phyloP scores from a whole-genome alignment of 2,797 vertebrate genomes.

The Tapirus indicus region DNA sequence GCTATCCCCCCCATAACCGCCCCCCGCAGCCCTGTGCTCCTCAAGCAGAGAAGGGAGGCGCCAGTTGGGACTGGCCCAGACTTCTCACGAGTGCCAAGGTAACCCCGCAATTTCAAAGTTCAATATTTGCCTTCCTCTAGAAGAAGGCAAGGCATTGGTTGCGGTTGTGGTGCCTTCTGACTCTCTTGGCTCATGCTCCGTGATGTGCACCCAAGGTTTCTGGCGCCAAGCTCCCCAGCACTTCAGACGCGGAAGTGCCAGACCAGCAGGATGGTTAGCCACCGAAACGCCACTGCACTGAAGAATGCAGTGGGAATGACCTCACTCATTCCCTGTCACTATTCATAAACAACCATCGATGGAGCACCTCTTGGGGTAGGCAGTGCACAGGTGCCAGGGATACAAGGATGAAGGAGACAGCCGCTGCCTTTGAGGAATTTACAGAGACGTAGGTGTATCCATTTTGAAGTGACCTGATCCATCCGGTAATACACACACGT shows the following conservation, averaged over 20 bases:
- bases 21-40: background rate
- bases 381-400: background rate
- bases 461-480: background rate
- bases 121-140: constrained; percentile 68
- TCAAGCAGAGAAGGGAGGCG: background rate
- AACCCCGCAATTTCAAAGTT: constrained; percentile 61
- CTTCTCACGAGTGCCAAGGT: constrained; percentile 2
- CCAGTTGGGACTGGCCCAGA: background rate
- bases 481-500: background rate
- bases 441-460: background rate
- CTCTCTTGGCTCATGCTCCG: background rate
- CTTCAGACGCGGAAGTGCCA: constrained; percentile 64
- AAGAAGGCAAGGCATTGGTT: background rate
- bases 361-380: background rate
- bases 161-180: constrained; percentile 29
- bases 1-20: background rate
- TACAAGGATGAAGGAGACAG: background rate
- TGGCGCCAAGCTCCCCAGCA: constrained; percentile 18
- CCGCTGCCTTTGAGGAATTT: background rate
- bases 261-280: constrained; percentile 39
- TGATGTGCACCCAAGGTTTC: background rate
- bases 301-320: background rate
- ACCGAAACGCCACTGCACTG: background rate
- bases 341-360: background rate
- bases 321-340: background rate